Percentiles rank a stretch among this genome's conserved stretches.
phyloP scores from a whole-genome alignment of 2,888 invertebrate species.

The Itoplectis maculator region DNA sequence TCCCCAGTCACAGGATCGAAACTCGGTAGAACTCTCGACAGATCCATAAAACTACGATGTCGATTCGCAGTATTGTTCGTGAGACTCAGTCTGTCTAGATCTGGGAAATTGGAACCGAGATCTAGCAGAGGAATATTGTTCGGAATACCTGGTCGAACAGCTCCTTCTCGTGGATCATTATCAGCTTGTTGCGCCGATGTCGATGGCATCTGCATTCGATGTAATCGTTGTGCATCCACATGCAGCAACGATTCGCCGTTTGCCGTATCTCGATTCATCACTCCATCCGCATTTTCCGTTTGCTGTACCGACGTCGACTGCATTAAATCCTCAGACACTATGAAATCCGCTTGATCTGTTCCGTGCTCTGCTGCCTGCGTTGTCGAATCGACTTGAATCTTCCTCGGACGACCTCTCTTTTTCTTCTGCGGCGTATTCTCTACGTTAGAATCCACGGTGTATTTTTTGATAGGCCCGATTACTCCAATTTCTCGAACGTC shows the following conservation, averaged over 20 bases:
- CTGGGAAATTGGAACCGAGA: neutral
- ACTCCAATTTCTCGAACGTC: constrained; percentile 68
- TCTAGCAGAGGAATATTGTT: neutral
- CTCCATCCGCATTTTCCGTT: neutral
- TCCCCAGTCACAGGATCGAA: neutral
- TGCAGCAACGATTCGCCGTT: neutral
- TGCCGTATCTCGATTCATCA: neutral
- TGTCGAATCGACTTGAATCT: neutral
- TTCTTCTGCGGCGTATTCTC: neutral
- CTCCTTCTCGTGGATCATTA: neutral
- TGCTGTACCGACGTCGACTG: neutral
- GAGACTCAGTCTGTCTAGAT: neutral
- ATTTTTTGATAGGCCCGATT: constrained; percentile 48
- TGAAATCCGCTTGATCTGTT: neutral
- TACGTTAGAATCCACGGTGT: neutral
- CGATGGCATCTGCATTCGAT: neutral
- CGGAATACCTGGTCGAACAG: neutral
- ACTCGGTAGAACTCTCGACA: neutral
- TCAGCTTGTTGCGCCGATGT: neutral
- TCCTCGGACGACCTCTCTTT: constrained; percentile 9
- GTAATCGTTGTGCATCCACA: neutral
- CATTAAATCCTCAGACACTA: neutral
- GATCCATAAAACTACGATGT: constrained; percentile 3
- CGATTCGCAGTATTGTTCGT: neutral
- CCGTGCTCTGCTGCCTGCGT: neutral